These are phyloP conservation scores for Epinephelus awoara DNA, from an alignment of 2,797 vertebrate genomes.

Conservation along the genomic window DNA sequence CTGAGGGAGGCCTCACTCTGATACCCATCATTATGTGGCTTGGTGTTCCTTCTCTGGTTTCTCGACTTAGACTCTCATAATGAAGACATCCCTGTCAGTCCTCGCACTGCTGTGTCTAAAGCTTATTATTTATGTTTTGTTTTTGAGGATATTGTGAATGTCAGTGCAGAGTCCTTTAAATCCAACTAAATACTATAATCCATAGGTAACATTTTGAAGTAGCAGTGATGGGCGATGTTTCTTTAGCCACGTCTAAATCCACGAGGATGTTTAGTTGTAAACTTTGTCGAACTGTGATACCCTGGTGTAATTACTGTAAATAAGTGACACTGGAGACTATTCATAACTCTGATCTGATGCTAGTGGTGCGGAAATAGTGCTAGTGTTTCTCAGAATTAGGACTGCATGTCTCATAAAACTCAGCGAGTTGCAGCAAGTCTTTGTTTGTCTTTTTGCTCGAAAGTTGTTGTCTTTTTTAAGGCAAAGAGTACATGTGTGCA, in stretches of 20 bases:
- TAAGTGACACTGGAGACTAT: slow-evolving; percentile 33
- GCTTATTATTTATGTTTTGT: slow-evolving; percentile 62
- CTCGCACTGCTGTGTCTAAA: slow-evolving; percentile 45
- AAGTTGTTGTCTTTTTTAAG: neutral
- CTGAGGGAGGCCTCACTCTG: slow-evolving; percentile 69
- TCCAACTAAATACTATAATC: slow-evolving; percentile 60
- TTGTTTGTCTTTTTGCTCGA: neutral
- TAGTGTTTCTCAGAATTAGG: slow-evolving; percentile 35
- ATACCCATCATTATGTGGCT: slow-evolving; percentile 81
- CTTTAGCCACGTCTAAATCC: slow-evolving; percentile 53
- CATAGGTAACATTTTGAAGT: slow-evolving; percentile 34
- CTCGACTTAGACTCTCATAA: slow-evolving; percentile 62
- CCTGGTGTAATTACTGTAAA: slow-evolving; percentile 58
- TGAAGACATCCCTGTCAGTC: slow-evolving; percentile 68
- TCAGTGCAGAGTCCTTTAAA: slow-evolving; percentile 61
- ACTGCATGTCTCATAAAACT: slow-evolving; percentile 20
- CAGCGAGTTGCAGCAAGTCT: neutral
- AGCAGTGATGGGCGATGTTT: slow-evolving; percentile 15
- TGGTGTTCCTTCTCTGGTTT: slow-evolving; percentile 70
- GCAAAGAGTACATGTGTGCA: neutral
- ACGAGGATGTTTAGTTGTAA: slow-evolving; percentile 43
- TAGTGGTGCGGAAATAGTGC: neutral
- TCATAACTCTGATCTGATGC: slow-evolving; percentile 23
- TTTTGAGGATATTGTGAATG: slow-evolving; percentile 62
- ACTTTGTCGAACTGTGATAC: slow-evolving; percentile 44